Evolutionary conservation across 2,113 vertebrate genomes (phyloP).

Genomic region (Galemys pyrenaicus): DNA sequence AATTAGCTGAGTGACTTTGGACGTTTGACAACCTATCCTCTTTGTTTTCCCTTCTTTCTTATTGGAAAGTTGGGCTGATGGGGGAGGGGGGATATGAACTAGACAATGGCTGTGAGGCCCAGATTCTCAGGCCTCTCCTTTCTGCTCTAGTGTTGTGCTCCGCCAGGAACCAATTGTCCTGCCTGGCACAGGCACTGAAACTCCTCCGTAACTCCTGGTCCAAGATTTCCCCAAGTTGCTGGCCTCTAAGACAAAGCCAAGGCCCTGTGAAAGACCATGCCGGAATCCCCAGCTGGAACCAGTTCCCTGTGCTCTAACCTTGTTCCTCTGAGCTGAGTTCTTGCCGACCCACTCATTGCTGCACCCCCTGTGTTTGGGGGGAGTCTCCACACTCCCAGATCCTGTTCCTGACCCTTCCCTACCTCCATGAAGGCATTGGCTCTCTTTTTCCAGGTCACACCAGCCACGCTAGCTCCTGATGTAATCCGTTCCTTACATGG

Average conservation of each 20-base stretch:
- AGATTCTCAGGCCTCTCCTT: fast-evolving
- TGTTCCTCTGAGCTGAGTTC: neutral
- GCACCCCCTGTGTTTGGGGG: no score
- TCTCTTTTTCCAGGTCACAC: fast-evolving
- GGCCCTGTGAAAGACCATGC: neutral
- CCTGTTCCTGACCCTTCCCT: neutral
- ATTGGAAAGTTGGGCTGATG: neutral
- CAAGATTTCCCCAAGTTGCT: neutral
- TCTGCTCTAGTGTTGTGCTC: neutral
- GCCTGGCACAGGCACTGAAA: fast-evolving
- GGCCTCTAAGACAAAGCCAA: neutral
- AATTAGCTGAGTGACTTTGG: neutral
- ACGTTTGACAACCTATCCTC: neutral
- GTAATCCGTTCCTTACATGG: neutral
- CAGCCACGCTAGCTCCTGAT: neutral
- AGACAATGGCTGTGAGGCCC: neutral
- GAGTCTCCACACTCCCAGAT: neutral
- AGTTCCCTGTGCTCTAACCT: neutral
- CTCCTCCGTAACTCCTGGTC: no score
- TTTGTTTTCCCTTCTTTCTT: neutral
- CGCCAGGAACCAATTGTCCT: neutral
- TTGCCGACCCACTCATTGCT: no score
- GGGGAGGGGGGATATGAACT: fast-evolving
- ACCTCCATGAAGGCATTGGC: no score
- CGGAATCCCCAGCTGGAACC: neutral